phyloP scores from a whole-genome alignment of 2,113 vertebrate species.

The Acanthisitta chloris region DNA sequence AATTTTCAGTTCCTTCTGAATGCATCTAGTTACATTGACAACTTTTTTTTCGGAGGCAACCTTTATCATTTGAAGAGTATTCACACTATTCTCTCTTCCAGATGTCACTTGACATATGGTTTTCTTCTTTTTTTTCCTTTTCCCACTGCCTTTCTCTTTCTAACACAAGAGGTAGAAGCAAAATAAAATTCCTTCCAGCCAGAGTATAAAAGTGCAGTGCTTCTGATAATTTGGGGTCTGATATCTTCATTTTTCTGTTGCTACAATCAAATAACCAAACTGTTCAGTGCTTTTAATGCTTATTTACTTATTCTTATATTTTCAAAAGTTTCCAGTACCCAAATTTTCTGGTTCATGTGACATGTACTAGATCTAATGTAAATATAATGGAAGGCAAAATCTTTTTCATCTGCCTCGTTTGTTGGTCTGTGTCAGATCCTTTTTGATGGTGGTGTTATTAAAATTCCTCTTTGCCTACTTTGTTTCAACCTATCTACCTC shows the following conservation, averaged over 20 bases:
- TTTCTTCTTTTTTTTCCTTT: not conserved
- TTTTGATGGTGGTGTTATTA: not conserved
- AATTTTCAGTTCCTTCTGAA: not conserved
- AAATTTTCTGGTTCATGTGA: not conserved
- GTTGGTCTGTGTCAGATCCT: not conserved
- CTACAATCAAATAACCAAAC: not conserved
- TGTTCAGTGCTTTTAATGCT: not conserved
- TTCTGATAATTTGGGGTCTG: not conserved
- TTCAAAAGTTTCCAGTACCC: not conserved
- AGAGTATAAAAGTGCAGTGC: not conserved
- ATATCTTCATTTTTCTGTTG: not conserved
- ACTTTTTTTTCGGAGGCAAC: not conserved
- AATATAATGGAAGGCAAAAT: not conserved
- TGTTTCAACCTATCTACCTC: not conserved
- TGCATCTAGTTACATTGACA: not conserved
- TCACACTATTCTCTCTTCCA: not conserved
- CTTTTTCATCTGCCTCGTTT: not conserved
- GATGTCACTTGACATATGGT: not conserved
- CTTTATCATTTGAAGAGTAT: not conserved
- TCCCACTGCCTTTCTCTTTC: not conserved
- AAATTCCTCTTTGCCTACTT: not conserved
- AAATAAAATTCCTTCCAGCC: not conserved
- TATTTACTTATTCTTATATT: not conserved
- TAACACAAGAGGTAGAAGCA: not conserved
- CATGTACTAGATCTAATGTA: not conserved